Base-by-base conservation (phyloP, 2,113 vertebrate genomes). In the Periophthalmus modestus region DNA sequence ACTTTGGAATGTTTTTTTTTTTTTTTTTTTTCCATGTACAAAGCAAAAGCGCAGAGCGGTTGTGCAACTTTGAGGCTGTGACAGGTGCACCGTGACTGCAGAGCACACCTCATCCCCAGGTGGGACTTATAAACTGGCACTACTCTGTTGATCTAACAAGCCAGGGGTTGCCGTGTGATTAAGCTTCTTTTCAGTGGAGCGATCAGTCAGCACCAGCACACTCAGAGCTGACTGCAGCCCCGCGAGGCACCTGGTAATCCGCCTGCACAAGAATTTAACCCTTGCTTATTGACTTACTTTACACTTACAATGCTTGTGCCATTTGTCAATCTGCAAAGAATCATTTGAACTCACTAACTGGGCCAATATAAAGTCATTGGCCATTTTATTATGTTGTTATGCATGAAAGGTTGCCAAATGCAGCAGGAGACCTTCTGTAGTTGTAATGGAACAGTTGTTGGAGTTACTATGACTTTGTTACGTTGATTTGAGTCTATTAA, bases 141-240 rank as follows among this genome's bases (percentile, higher is more conserved):
- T 85, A 70, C 80, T 72, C 71, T 90, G 93, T 92, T 93, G 91
- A 92, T 89, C 89, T 88, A 91, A 87, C 88, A 90, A 86, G 78
- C 88, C 71, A 78, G 48, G 84, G 91, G 92, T 92, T 94, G 91
- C 91, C 88, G 90, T 88, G 90, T 88, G 88, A 93, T 92, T 93
- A 92, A 93, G 87, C 89, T 79, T 87, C 88, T 88, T 92, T 92
- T 90, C 89, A 90, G 88, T 78, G 62, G 73, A 78, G 87, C 85
- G 77, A 90, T 93, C 93, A 92, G 83, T 92, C 90, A 90, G 83
- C 89, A 84, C 80, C 68, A 85, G 90, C 81, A 84, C 84, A 74
- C 65, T 54, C 75, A 71, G 85, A 85, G 86, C 84, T 77, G 81
- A 82, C 88, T 87, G 79, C 72, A 82, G 86, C 87, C 82, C 84